Conservation (phyloP, 2,888 invertebrate species). For the Thymelicus acteon region DNA sequence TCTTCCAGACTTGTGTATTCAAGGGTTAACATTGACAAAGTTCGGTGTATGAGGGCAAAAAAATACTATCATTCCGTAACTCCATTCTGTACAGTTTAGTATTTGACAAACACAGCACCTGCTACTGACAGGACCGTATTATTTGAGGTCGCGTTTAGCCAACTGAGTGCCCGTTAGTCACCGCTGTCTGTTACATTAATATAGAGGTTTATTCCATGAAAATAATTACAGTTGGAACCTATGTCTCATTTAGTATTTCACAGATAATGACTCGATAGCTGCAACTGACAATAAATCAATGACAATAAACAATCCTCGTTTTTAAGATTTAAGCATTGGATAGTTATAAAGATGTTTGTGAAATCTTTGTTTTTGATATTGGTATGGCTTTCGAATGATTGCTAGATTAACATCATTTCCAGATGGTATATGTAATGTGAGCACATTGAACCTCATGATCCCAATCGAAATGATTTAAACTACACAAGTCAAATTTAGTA, state of each 20-base stretch:
- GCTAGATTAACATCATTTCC: too few species aligned
- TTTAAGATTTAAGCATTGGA: too few species aligned
- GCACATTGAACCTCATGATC: too few species aligned
- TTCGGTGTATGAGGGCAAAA: not conserved
- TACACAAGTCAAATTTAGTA: too few species aligned
- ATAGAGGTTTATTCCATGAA: slow-evolving; percentile 30
- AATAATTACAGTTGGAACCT: slow-evolving; percentile 30
- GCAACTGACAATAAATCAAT: not conserved
- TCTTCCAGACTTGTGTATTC: too few species aligned
- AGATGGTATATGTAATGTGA: too few species aligned
- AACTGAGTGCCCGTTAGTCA: slow-evolving; percentile 54
- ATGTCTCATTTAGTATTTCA: slow-evolving; percentile 19
- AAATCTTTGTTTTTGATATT: too few species aligned
- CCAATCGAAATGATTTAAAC: too few species aligned
- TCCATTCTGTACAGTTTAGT: slow-evolving; percentile 10
- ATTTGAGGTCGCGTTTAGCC: slow-evolving; percentile 49
- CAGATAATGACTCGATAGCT: not conserved
- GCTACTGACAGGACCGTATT: slow-evolving; percentile 33
- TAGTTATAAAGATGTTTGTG: too few species aligned
- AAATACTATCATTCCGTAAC: not conserved
- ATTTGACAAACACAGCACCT: slow-evolving; percentile 30
- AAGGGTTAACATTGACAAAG: not conserved
- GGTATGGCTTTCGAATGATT: too few species aligned
- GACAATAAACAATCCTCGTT: too few species aligned
- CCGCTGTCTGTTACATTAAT: slow-evolving; percentile 44